A percentile compares a stretch with the other conserved stretches of the same genome.
Evolutionary conservation across 1,140 invertebrate genomes (phyloP).

Genomic region (Apis dorsata): DNA sequence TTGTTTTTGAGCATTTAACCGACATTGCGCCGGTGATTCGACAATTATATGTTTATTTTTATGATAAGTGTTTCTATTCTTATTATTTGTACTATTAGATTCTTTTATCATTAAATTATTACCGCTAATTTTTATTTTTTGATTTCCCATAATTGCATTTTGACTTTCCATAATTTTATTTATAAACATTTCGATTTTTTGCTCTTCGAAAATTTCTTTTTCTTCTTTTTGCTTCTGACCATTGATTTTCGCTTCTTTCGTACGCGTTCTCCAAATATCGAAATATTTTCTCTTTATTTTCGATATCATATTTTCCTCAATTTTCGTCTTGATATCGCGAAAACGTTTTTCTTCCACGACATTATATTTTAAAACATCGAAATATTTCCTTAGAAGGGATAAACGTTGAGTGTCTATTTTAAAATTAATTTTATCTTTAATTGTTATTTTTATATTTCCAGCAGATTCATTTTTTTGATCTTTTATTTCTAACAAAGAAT

Average conservation of each 20-base stretch:
- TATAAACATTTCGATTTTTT: constrained; percentile 74
- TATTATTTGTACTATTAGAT: neutral
- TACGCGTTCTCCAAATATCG: constrained; percentile 61
- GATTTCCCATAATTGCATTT: constrained; percentile 58
- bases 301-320: constrained; percentile 48
- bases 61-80: neutral
- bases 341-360: constrained; percentile 54
- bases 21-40: constrained; percentile 60
- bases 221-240: constrained; percentile 44
- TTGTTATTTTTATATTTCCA: constrained; percentile 73
- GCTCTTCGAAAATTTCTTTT: constrained; percentile 62
- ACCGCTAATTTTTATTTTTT: constrained; percentile 40
- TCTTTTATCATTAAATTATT: constrained; percentile 5
- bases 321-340: constrained; percentile 63
- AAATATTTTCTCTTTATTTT: constrained; percentile 60
- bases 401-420: constrained; percentile 54
- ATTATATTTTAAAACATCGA: constrained; percentile 58
- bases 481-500: neutral
- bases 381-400: constrained; percentile 56
- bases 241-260: constrained; percentile 25
- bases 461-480: neutral
- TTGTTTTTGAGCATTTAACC: constrained; percentile 71
- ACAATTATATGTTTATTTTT: constrained; percentile 27
- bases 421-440: constrained; percentile 71
- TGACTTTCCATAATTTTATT: constrained; percentile 71